Conservation (phyloP, 2,113 vertebrate genomes). For the Tretioscincus oriximinensis region DNA sequence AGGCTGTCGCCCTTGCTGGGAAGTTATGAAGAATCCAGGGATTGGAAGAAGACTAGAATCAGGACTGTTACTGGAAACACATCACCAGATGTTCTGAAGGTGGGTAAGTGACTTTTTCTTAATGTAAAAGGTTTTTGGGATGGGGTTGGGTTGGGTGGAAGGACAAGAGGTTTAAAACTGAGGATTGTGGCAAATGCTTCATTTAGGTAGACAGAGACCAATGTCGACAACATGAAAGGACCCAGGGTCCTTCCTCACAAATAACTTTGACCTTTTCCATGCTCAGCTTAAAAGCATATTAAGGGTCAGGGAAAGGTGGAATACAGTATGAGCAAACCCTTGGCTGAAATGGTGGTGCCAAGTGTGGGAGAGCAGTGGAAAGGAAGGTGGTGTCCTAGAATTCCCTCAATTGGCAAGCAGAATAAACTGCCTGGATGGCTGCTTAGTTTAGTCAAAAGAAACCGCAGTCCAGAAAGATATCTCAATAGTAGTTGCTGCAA, state of each 20-base stretch:
- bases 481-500: no score
- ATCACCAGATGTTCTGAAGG: background rate
- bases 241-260: background rate
- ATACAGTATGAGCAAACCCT: background rate
- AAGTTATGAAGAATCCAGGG: background rate
- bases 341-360: background rate
- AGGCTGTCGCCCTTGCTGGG: rapidly evolving
- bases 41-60: background rate
- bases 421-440: background rate
- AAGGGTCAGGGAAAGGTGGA: background rate
- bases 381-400: background rate
- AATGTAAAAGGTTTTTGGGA: no score
- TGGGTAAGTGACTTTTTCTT: slow-evolving; percentile 11
- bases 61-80: background rate
- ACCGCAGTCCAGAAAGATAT: background rate
- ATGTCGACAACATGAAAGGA: background rate
- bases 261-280: background rate
- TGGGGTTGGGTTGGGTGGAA: background rate
- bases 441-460: background rate
- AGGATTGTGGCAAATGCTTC: no score
- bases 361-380: background rate
- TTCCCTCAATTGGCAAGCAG: background rate
- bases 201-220: background rate
- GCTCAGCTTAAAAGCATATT: background rate
- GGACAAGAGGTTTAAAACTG: background rate